Conservation (phyloP, 2,113 vertebrate species). For the Rhagologus leucostigma region DNA sequence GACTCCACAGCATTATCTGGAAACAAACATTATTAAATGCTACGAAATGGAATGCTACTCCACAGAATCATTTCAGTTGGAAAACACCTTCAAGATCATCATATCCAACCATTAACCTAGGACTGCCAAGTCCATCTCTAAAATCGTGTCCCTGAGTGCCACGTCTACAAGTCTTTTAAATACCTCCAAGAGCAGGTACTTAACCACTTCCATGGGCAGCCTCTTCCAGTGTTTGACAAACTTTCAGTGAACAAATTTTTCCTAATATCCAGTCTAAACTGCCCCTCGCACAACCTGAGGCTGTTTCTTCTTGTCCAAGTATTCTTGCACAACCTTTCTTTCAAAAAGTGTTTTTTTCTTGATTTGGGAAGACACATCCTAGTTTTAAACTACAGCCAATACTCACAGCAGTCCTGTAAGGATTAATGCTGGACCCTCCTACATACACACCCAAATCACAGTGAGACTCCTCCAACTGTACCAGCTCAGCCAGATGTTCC, state of each 20-base stretch:
- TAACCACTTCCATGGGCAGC: neutral
- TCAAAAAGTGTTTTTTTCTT: neutral
- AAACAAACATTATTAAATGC: neutral
- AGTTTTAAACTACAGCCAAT: neutral
- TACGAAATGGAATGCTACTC: neutral
- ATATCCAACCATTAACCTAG: neutral
- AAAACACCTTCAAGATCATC: neutral
- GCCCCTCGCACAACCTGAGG: neutral
- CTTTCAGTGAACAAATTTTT: neutral
- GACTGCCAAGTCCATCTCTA: neutral
- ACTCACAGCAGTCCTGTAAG: neutral
- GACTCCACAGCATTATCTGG: neutral
- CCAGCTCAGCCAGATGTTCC: neutral
- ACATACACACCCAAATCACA: fast-evolving
- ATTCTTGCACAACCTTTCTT: neutral
- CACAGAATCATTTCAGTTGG: neutral
- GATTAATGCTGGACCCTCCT: too few species aligned
- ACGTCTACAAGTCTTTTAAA: neutral
- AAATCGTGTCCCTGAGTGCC: neutral
- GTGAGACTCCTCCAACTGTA: fast-evolving
- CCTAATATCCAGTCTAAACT: neutral
- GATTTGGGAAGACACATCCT: neutral
- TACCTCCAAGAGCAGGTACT: neutral
- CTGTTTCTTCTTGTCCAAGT: neutral
- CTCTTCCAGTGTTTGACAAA: neutral